Conservation (phyloP, 1,140 invertebrate species). For the Diorhabda elongata region DNA sequence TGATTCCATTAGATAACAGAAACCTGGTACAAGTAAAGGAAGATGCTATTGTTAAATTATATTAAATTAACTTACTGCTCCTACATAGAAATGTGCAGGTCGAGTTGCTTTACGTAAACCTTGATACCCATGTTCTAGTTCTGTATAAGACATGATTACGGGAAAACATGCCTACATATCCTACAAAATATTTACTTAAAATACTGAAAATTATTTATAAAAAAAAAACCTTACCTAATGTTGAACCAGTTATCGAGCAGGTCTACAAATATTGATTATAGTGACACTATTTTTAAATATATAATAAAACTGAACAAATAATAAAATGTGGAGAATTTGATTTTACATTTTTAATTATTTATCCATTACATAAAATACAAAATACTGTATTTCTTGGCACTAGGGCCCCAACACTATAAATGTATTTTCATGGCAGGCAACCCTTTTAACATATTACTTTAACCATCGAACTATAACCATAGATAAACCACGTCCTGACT, state of each 20-base stretch:
- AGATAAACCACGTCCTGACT: too few relatives aligned
- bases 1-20: neutral
- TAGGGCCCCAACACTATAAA: too few relatives aligned
- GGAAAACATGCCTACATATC: slow-evolving; percentile 24
- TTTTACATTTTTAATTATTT: too few relatives aligned
- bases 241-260: slow-evolving; percentile 8
- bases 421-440: too few relatives aligned
- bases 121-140: slow-evolving; percentile 85
- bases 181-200: neutral
- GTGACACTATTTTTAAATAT: neutral
- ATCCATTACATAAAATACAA: too few relatives aligned
- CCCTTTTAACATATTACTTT: too few relatives aligned
- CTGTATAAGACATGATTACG: slow-evolving; percentile 77
- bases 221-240: neutral
- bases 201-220: neutral
- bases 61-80: slow-evolving; percentile 41
- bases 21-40: too few relatives aligned
- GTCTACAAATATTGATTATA: slow-evolving; percentile 13
- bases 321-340: too few relatives aligned
- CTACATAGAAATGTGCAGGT: slow-evolving; percentile 57
- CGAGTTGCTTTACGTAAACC: slow-evolving; percentile 62
- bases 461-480: too few relatives aligned
- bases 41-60: neutral
- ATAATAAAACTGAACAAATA: too few relatives aligned
- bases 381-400: too few relatives aligned